Conservation (phyloP, 2,888 invertebrate genomes). For the Siphlonurus alternatus region DNA sequence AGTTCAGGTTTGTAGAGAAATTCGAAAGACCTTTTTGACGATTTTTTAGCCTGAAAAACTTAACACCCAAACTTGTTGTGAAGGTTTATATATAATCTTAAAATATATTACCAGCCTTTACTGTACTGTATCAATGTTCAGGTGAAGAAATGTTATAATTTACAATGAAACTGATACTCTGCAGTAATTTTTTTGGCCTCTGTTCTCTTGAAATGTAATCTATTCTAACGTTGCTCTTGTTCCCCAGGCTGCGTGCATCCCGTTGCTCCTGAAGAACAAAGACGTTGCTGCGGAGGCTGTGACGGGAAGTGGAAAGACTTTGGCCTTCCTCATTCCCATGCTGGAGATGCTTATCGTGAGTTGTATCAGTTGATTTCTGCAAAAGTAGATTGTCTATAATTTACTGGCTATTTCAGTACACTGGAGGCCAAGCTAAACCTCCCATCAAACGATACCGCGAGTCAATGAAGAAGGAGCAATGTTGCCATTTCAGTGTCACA, state of each 20-base stretch:
- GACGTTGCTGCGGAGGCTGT: slow-evolving; percentile 98
- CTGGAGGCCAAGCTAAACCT: too few relatives aligned
- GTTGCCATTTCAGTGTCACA: too few relatives aligned
- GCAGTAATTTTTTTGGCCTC: background rate
- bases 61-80: too few relatives aligned
- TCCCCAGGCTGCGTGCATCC: slow-evolving; percentile 66
- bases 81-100: too few relatives aligned
- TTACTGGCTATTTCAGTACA: too few relatives aligned
- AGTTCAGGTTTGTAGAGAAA: background rate
- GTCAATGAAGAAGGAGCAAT: too few relatives aligned
- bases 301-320: slow-evolving; percentile 95
- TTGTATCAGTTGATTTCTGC: slow-evolving; percentile 8
- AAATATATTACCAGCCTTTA: too few relatives aligned
- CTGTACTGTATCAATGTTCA: too few relatives aligned
- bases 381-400: too few relatives aligned
- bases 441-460: too few relatives aligned
- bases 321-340: slow-evolving; percentile 87
- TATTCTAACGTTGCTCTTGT: slow-evolving; percentile 4
- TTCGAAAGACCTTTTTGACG: too few relatives aligned
- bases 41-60: too few relatives aligned
- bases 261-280: slow-evolving; percentile 70
- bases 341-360: slow-evolving; percentile 57
- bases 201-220: background rate
- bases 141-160: background rate
- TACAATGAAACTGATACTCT: background rate